Conservation (phyloP, 2,888 invertebrate genomes). For the Hypolimnas misippus region DNA sequence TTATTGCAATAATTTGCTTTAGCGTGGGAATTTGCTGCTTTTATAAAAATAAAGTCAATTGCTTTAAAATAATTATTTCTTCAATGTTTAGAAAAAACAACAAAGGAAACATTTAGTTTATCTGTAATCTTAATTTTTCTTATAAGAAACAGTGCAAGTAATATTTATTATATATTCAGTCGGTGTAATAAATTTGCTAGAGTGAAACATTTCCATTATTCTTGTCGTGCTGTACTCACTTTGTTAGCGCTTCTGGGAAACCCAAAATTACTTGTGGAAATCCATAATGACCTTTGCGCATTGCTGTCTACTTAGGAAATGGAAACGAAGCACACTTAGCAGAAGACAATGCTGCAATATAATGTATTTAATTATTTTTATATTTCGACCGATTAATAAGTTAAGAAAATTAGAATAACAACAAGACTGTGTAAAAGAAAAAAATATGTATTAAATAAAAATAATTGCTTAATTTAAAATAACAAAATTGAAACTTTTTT, state of each 20-base stretch:
- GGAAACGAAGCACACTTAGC: slow-evolving; percentile 55
- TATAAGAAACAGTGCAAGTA: neutral
- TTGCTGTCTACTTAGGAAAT: slow-evolving; percentile 59
- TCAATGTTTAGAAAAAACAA: too few relatives aligned
- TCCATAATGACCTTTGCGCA: slow-evolving; percentile 58
- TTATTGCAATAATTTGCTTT: slow-evolving; percentile 7
- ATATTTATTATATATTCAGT: neutral
- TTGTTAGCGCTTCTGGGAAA: slow-evolving; percentile 35
- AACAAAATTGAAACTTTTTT: neutral
- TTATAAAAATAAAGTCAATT: too few relatives aligned
- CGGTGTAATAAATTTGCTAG: slow-evolving; percentile 17
- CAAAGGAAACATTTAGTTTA: too few relatives aligned
- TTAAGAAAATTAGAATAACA: too few relatives aligned
- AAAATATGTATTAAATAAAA: too few relatives aligned
- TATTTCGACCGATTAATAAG: too few relatives aligned
- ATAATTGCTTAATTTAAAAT: too few relatives aligned
- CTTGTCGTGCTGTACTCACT: slow-evolving; percentile 31
- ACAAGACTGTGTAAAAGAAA: too few relatives aligned
- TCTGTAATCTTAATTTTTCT: too few relatives aligned
- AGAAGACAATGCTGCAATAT: slow-evolving; percentile 41
- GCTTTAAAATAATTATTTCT: too few relatives aligned
- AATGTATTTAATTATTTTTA: slow-evolving; percentile 26
- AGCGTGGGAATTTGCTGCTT: neutral
- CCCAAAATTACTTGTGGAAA: slow-evolving; percentile 60
- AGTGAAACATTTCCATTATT: slow-evolving; percentile 27